Evolutionary conservation across 2,888 invertebrate species (phyloP), one percentile per base, ranked within the genome.

Genomic region (Cyclophora punctaria): DNA sequence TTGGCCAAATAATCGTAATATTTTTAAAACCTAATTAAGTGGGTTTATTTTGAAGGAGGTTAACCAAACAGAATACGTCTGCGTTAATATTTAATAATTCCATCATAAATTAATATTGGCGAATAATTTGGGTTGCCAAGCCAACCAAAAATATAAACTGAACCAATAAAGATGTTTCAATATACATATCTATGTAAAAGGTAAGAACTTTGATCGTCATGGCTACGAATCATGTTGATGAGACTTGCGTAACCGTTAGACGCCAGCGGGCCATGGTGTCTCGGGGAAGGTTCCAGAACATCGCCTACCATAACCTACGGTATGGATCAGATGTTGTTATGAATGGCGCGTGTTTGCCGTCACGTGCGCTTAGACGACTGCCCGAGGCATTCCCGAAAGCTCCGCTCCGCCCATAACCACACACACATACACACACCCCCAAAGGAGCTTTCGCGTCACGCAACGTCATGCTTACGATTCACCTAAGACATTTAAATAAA

Each of bases 341-440:
- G 58, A 62, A 65, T 60, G 63, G 55, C 60, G 67, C 83, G 78
- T 84, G 86, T 59, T 48, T 47, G 45, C 46, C 50, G 66, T 79
- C 86, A 85, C 86, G 87, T 81, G 73, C 76, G 69, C 75, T 65
- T 52, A 46, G 48, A 51, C 45, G 48, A 47, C 47, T 47, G 47
- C 34, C 33, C 50, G 46, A 59, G 64, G 59, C 55, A 64, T 67
- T 70, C 73, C 73, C 75, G 63, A 73, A 77, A 72, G 71, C 69
- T 70, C 56, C 60, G 71, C 69, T 73, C 61, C 73, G 69, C 75
- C 75, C 58, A 46, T 63, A 45, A 62, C 50, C 57, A 51, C 60
- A 62, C 69, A 63, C 67, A 70, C 62, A 64, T 61, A 59, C 56
- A 50, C 51, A 59, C 46, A 50, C 49, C 45, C 44, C 41, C 51